Evolutionary conservation across 2,888 invertebrate species (phyloP), one percentile per base, ranked within the genome.

Genomic region (Melikaiella ostensackeni): DNA sequence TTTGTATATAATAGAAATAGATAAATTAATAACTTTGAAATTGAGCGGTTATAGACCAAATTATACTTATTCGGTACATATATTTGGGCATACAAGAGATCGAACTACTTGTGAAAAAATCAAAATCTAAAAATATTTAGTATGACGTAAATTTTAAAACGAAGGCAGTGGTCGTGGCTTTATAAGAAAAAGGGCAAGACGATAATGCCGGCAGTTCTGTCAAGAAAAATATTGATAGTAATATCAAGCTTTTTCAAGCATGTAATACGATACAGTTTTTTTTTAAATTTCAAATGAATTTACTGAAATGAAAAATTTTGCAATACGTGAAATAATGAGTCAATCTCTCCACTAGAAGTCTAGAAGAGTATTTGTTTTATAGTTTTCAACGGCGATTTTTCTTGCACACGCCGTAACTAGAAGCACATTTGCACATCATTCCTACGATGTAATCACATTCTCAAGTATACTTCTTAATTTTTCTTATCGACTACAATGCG

Each of bases 31-130:
- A 87, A 88, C 85, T 86, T 81, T 84, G 84, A 88, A 84, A 87
- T 88, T 87, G 89, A 89, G 88, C 88, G 88, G 86, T 87, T 87
- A 87, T 82, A 89, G 82, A 81, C 80, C 78, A 83, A 85, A 81
- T 83, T 85, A 82, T 80, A 82, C 80, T 84, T 84, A 80, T 78
- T 85, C 84, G 50, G 79, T 77, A 81, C 50, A 81, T 78, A 80
- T 82, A 77, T 82, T 77, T 76, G 79, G 79, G 76, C 50, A n/a
- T 50, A 70, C 33, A 50, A 70, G 50, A 59, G 13, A 59, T 59
- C 57, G 57, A 27, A 13, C 57, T 55, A 55, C 8, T n/a, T 27
- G 57, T 16, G 9, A 38, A 38, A 63, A 35, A 63, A 46, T 19
- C 9, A 64, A 63, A 46, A 46, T 11, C 27, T 50, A 21, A 21